phyloP scores from a whole-genome alignment of 2,888 invertebrate genomes.

The Brenthis daphne region DNA sequence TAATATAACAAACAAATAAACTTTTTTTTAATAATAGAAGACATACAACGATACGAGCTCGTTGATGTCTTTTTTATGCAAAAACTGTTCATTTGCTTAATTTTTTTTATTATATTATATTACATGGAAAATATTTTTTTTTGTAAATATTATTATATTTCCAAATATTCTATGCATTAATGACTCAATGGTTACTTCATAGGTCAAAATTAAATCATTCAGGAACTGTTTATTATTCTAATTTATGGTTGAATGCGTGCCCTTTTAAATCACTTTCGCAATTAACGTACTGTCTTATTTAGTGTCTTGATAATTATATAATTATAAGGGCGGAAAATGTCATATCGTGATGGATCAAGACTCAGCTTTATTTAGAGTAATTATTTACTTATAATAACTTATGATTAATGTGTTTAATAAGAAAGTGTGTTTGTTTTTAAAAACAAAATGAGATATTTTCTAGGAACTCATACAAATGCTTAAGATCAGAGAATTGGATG shows the following conservation, averaged over 20 bases:
- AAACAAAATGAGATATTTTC: too few species aligned
- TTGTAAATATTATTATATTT: neutral
- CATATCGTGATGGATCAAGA: slow-evolving; percentile 3
- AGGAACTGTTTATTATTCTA: slow-evolving; percentile 28
- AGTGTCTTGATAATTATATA: slow-evolving; percentile 5
- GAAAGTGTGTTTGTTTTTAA: too few species aligned
- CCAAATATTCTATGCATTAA: neutral
- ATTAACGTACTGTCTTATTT: slow-evolving; percentile 11
- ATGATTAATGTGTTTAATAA: too few species aligned
- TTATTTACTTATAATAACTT: too few species aligned
- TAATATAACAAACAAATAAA: too few species aligned
- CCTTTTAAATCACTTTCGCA: slow-evolving; percentile 29
- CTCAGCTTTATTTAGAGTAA: too few species aligned
- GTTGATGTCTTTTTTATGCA: slow-evolving; percentile 25
- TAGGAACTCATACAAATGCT: too few species aligned
- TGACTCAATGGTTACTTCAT: slow-evolving; percentile 44
- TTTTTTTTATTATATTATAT: too few species aligned
- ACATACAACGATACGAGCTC: neutral
- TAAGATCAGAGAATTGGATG: too few species aligned
- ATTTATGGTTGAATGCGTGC: slow-evolving; percentile 28
- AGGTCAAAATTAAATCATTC: slow-evolving; percentile 47
- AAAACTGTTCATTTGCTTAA: neutral
- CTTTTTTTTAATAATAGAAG: too few species aligned
- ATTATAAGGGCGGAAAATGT: slow-evolving; percentile 6
- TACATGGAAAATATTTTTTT: neutral